phyloP scores from a whole-genome alignment of 2,113 vertebrate genomes.

The Pituophis catenifer region DNA sequence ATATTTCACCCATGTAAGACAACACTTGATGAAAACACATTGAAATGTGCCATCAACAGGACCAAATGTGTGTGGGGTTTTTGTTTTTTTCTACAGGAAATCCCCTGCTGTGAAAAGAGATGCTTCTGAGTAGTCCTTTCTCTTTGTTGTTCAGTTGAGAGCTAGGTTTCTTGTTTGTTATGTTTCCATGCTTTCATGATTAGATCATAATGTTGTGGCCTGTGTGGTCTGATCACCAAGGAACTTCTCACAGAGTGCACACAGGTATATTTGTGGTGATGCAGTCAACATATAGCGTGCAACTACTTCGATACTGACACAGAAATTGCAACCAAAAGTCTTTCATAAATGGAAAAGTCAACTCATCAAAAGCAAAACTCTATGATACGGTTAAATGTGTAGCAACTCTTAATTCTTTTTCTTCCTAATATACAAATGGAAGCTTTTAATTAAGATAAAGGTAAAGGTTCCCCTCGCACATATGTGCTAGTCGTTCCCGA shows the following conservation, averaged over 20 bases:
- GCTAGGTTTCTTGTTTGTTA: not conserved
- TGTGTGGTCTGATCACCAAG: not conserved
- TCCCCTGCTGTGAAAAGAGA: not conserved
- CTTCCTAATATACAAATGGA: not conserved
- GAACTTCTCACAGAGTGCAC: not conserved
- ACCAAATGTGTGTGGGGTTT: not conserved
- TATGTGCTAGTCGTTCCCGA: no score
- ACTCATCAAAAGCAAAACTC: not conserved
- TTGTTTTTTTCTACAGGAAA: not conserved
- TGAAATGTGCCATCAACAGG: not conserved
- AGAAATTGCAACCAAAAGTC: not conserved
- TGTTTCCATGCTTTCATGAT: not conserved
- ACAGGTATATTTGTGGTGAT: not conserved
- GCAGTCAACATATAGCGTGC: not conserved
- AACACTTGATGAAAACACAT: not conserved
- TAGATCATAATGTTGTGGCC: not conserved
- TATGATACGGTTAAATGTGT: not conserved
- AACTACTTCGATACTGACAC: not conserved
- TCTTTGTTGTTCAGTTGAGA: not conserved
- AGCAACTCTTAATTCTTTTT: not conserved
- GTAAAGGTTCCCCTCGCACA: no score
- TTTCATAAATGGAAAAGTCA: not conserved
- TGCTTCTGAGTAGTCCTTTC: not conserved
- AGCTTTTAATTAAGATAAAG: no score
- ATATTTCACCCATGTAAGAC: not conserved